A percentile compares a stretch with the other conserved stretches of the same genome.
phyloP scores from a whole-genome alignment of 2,113 vertebrate genomes.

The Calidris pygmaea region DNA sequence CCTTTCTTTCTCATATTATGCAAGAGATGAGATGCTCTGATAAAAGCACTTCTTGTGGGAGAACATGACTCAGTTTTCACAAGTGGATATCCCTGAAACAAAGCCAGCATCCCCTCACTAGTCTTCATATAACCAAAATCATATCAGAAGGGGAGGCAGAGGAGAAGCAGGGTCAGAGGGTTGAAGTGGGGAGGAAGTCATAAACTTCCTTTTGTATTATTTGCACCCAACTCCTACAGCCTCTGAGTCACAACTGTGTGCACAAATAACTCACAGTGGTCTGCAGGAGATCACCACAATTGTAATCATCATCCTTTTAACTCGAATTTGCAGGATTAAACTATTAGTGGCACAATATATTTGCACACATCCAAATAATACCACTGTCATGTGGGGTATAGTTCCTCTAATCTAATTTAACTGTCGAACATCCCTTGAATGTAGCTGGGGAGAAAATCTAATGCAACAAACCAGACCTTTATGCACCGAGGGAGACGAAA shows the following conservation, averaged over 20 bases:
- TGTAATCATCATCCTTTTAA: neutral
- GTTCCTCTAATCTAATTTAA: neutral
- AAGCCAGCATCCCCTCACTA: neutral
- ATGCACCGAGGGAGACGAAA: neutral
- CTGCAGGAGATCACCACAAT: neutral
- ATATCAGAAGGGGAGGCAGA: neutral
- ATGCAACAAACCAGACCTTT: neutral
- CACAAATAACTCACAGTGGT: constrained; percentile 17
- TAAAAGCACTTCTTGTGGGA: neutral
- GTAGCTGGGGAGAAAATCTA: neutral
- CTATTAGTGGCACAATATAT: neutral
- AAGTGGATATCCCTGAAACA: neutral
- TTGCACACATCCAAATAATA: neutral
- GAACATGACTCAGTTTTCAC: constrained; percentile 17
- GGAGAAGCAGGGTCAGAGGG: neutral
- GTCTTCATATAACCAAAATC: constrained; percentile 4
- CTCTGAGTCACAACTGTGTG: constrained; percentile 31
- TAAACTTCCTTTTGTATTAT: neutral
- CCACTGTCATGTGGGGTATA: neutral
- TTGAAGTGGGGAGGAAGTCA: constrained; percentile 5
- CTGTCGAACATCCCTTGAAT: neutral
- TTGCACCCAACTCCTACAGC: neutral
- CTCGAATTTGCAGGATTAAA: neutral
- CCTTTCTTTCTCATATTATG: neutral
- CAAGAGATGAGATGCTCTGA: neutral